A percentile compares a stretch with the other conserved stretches of the same genome.
Conservation (phyloP, 2,113 vertebrate genomes). For the Colinus virginianus region DNA sequence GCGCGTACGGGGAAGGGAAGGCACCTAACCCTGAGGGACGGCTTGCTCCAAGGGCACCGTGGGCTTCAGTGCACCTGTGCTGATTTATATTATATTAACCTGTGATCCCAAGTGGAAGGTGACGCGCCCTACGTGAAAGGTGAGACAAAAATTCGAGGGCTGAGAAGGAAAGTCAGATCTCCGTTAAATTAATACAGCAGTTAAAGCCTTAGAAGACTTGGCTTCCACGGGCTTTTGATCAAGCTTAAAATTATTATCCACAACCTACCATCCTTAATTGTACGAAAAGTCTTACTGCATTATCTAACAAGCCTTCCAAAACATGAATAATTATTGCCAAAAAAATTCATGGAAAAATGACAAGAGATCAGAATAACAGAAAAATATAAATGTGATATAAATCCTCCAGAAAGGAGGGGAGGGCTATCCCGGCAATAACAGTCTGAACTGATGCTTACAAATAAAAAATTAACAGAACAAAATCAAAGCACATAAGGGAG, state of each 20-base stretch:
- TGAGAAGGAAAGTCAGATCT: constrained; percentile 5
- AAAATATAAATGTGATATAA: constrained; percentile 4
- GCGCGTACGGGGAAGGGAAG: neutral
- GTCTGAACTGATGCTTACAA: constrained; percentile 33
- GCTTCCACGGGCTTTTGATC: constrained; percentile 46
- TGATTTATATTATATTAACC: constrained; percentile 16
- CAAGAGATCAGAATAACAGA: constrained; percentile 7
- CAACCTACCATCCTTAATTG: neutral
- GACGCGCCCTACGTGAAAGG: neutral
- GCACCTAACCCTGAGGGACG: neutral
- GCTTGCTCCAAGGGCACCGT: neutral
- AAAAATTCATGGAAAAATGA: constrained; percentile 13
- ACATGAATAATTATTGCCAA: constrained; percentile 41
- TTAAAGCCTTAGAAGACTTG: constrained; percentile 59
- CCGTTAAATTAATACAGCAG: constrained; percentile 31
- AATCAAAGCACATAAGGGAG: constrained; percentile 35
- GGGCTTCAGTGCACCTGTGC: neutral
- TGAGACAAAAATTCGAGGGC: neutral
- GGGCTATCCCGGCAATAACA: neutral
- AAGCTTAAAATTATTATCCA: constrained; percentile 65
- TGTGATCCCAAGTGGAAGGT: neutral
- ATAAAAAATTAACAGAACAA: constrained; percentile 51
- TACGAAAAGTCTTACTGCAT: constrained; percentile 31
- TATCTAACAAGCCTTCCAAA: constrained; percentile 52
- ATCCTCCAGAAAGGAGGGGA: constrained; percentile 21